Percentiles rank a stretch among this genome's conserved stretches.
These are phyloP conservation scores for Rhopalosiphum padi DNA, from an alignment of 1,140 invertebrate genomes.

Conservation along the genomic window DNA sequence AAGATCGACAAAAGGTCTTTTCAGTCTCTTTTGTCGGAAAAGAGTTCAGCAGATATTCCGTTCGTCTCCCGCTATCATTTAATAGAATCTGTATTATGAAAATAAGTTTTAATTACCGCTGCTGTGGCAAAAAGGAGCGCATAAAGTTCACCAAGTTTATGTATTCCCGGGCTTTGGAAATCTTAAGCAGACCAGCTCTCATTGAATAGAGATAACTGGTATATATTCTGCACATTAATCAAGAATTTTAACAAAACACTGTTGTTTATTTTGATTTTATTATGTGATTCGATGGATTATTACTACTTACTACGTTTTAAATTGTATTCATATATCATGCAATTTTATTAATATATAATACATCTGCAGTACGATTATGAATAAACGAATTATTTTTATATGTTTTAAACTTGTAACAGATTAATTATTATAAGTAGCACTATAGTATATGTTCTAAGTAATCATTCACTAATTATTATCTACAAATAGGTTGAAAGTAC, in stretches of 20 bases:
- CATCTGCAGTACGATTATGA: too few relatives aligned
- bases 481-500: too few relatives aligned
- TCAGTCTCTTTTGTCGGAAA: conserved; percentile 38
- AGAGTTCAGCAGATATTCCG: conserved; percentile 34
- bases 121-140: conserved; percentile 15
- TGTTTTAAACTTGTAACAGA: too few relatives aligned
- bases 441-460: too few relatives aligned
- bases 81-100: conserved; percentile 55
- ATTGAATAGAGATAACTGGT: background rate
- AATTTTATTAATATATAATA: background rate
- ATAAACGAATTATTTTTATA: too few relatives aligned
- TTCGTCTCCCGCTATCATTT: conserved; percentile 36
- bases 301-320: background rate
- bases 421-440: too few relatives aligned
- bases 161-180: conserved; percentile 14
- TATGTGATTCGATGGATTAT: background rate
- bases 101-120: conserved; percentile 52
- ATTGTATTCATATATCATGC: background rate
- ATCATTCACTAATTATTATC: too few relatives aligned
- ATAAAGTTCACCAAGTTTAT: background rate
- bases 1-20: conserved; percentile 52
- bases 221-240: background rate
- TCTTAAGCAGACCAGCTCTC: background rate
- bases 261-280: background rate
- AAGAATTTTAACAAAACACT: background rate